A percentile compares a stretch with the other conserved stretches of the same genome.
Evolutionary conservation across 2,888 invertebrate genomes (phyloP).

Genomic region (Portevinia maculata): DNA sequence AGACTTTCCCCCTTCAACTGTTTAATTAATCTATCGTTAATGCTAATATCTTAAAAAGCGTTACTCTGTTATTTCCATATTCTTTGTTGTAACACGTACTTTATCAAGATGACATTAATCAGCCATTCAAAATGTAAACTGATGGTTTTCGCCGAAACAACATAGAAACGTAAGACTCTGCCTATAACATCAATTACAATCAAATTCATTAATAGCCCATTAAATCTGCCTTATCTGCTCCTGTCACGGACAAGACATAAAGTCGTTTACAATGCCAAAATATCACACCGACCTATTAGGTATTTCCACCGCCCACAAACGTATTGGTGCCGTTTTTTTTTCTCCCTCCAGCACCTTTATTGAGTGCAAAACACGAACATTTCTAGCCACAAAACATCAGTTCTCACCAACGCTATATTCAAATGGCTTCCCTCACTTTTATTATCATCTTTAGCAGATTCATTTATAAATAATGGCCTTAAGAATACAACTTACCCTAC

Average conservation of each 20-base stretch:
- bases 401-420: slow-evolving; percentile 68
- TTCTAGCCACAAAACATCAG: slow-evolving; percentile 61
- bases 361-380: slow-evolving; percentile 65
- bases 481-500: slow-evolving; percentile 18
- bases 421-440: slow-evolving; percentile 61
- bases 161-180: slow-evolving; percentile 56
- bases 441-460: slow-evolving; percentile 65
- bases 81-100: neutral
- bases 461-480: slow-evolving; percentile 68
- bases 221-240: slow-evolving; percentile 68
- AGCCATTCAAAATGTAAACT: slow-evolving; percentile 43
- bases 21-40: neutral
- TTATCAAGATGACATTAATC: slow-evolving; percentile 28
- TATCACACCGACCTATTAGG: slow-evolving; percentile 3
- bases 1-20: no score
- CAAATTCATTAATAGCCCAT: slow-evolving; percentile 70
- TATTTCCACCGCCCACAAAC: slow-evolving; percentile 29
- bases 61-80: neutral
- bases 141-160: slow-evolving; percentile 15
- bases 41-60: neutral
- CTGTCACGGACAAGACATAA: slow-evolving; percentile 71
- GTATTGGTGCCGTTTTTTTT: slow-evolving; percentile 19
- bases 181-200: slow-evolving; percentile 68
- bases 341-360: slow-evolving; percentile 43
- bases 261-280: slow-evolving; percentile 58